Evolutionary conservation across 2,888 invertebrate genomes (phyloP), one percentile per base, ranked within the genome.

Genomic region (Deladenus siricidicola): DNA sequence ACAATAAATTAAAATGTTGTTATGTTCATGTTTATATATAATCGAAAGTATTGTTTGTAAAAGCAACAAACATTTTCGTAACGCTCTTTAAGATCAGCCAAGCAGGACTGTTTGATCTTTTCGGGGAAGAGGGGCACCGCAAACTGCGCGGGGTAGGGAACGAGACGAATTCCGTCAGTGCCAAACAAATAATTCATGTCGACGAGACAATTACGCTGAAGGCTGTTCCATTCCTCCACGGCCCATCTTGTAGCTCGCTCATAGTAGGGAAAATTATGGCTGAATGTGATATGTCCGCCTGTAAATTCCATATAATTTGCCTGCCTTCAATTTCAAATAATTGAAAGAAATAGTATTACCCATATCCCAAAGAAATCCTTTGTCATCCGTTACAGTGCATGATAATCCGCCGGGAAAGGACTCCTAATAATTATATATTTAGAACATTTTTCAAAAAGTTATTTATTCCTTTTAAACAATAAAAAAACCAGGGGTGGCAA

Each of bases 311-410:
- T 39, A 8, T 14, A 10, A 14, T 8, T 39, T 17, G n/a, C 45
- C 4, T 4, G 45, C n/a, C 8, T 4, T 45, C n/a, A n/a, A n/a
- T n/a, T n/a, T n/a, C n/a, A n/a, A n/a, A n/a, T n/a, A n/a, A n/a
- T n/a, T n/a, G n/a, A n/a, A n/a, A n/a, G n/a, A n/a, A n/a, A n/a
- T n/a, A n/a, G 39, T 48, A 24, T 6, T 45, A 45, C 78, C 78
- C 76, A 78, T 78, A 50, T 78, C 78, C 78, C 78, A 78, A 26
- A 78, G 69, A 66, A 78, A 78, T 10, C 78, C 78, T 48, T 75
- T 70, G 14, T 70, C 69, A 61, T 78, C 78, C 26, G 59, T 65
- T 10, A 78, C 72, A 21, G 77, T 74, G 56, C 73, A 70, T 14
- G 78, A 75, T 4, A 78, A 66, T 23, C 78, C 78, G 21, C 78